Conservation (phyloP, 2,797 vertebrate genomes). For the Scolopax bukidnonensis region DNA sequence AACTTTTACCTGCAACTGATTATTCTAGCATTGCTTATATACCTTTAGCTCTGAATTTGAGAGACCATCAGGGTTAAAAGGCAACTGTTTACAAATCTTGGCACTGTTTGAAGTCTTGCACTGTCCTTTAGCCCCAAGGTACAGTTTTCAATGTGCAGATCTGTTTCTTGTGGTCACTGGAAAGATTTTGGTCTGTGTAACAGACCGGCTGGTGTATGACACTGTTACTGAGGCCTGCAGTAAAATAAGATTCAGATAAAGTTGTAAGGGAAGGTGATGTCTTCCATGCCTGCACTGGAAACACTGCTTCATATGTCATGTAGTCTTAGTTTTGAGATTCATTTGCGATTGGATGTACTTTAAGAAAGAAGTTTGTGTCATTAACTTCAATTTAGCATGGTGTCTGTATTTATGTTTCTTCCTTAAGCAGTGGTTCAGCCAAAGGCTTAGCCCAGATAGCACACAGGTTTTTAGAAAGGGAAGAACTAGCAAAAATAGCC, state of each 20-base stretch:
- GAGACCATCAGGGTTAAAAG: neutral
- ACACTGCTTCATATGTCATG: neutral
- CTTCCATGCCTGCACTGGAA: neutral
- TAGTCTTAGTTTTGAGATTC: neutral
- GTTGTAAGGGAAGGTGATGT: neutral
- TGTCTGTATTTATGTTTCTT: neutral
- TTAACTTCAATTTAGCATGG: neutral
- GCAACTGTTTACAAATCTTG: neutral
- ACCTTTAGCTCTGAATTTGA: neutral
- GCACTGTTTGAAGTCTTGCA: neutral
- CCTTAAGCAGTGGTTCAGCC: neutral
- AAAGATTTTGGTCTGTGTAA: neutral
- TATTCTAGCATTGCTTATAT: neutral
- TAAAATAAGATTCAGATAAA: neutral
- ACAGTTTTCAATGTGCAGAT: neutral
- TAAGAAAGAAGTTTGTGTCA: neutral
- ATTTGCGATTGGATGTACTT: neutral
- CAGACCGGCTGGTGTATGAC: neutral
- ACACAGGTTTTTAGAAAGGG: neutral
- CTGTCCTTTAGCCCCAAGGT: neutral
- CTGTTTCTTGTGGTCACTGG: neutral
- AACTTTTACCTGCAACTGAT: neutral
- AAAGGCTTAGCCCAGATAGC: neutral
- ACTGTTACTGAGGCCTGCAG: neutral
- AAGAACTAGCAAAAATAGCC: neutral